Base-by-base conservation (phyloP, 2,797 vertebrate species). In the Onychomys leucogaster region DNA sequence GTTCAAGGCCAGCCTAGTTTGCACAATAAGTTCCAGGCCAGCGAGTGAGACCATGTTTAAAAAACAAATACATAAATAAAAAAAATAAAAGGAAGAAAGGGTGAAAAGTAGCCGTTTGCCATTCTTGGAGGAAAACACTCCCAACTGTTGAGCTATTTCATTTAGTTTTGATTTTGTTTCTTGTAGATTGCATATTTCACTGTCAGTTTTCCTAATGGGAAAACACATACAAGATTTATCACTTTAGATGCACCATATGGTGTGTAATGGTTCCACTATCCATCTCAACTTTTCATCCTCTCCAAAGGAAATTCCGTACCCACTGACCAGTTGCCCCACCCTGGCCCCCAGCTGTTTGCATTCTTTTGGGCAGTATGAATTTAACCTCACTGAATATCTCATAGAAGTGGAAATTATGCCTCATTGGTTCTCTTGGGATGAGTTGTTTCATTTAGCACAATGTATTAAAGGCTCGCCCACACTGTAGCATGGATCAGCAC, bases 81-180 rank as follows among this genome's bases (percentile, higher is more conserved):
- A 76, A 52, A 34, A 76, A 46, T 34, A 37, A 63, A 83, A 43
- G 16, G 29, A 63, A 84, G 12, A 27, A 43, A 12, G 16, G 57
- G 61, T 61, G 55, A 37, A 57, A 82, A 82, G 27, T 17, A 83
- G 37, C 14, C 46, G 82, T 92, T 73, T 78, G 9, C 73, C n/a
- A 82, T 69, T 32, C 63, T 94, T 27, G 55, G 76, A 94, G 27
- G 12, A 92, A 94, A 95, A 32, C 19, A 55, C 6, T 90, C 76
- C 5, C 8, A 82, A 73, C 16, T 65, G 2, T 16, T 69, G 59
- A 82, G 32, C 67, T 76, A 25, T 75, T 57, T 52, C 29, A 92
- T 92, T 94, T 69, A 80, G 65, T 57, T 91, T 63, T 25, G 61
- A 49, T 32, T 87, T 55, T 92, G 25, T 67, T 52, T 86, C 67